Percentiles rank a stretch among this genome's conserved stretches.
Evolutionary conservation across 2,113 vertebrate genomes (phyloP).

Genomic region (Microtus montanus): DNA sequence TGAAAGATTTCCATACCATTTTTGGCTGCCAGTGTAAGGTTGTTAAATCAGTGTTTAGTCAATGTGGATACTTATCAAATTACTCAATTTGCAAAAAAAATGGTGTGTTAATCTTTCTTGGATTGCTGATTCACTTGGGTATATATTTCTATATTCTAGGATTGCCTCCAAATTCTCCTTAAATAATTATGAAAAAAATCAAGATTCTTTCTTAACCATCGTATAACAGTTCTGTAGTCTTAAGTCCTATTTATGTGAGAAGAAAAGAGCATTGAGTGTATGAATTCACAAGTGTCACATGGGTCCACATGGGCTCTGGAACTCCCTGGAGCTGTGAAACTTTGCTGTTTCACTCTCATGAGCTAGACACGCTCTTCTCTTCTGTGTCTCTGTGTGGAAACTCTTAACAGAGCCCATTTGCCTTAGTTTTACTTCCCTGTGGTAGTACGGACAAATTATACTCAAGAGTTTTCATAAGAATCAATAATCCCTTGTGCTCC

Average conservation of each 20-base stretch:
- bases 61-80: background rate
- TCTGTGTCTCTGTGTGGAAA: background rate
- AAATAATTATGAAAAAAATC: background rate
- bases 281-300: background rate
- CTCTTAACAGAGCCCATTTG: background rate
- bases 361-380: background rate
- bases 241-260: background rate
- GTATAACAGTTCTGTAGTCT: background rate
- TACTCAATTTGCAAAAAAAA: background rate
- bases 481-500: too few species aligned
- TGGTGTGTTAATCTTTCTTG: background rate
- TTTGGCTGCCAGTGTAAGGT: background rate
- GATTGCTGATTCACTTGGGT: background rate
- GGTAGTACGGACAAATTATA: rapidly evolving
- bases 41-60: background rate
- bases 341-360: background rate
- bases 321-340: background rate
- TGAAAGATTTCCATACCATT: background rate
- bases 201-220: background rate
- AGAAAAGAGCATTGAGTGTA: background rate
- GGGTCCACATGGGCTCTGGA: too few species aligned
- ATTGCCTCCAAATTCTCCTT: background rate
- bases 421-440: background rate
- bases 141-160: background rate
- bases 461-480: background rate